phyloP scores from a whole-genome alignment of 2,113 vertebrate genomes.

The Sapayoa aenigma region DNA sequence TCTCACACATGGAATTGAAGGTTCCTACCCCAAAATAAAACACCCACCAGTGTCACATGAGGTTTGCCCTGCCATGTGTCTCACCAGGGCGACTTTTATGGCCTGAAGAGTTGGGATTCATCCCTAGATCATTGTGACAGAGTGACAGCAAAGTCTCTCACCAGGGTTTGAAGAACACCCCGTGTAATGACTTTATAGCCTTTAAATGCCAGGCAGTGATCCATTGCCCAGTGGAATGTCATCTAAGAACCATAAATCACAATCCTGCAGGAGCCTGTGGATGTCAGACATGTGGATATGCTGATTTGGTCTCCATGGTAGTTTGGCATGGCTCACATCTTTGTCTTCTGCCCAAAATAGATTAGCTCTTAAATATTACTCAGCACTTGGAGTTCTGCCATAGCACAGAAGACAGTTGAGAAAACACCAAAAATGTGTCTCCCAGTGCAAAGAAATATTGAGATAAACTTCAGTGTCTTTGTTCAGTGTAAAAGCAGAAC shows the following conservation, averaged over 20 bases:
- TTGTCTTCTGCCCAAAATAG: constrained; percentile 43
- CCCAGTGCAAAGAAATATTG: background rate
- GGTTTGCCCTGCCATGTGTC: background rate
- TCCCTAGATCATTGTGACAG: background rate
- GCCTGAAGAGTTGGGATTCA: background rate
- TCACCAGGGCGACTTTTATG: background rate
- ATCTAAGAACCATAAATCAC: background rate
- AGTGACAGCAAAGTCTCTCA: background rate
- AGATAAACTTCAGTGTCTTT: background rate
- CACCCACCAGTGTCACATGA: fast-evolving
- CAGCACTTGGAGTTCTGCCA: constrained; percentile 53
- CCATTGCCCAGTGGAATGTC: background rate
- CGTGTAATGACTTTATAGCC: background rate
- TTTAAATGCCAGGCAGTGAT: constrained; percentile 11
- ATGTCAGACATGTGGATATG: constrained; percentile 11
- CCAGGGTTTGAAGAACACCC: background rate
- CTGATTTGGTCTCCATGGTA: constrained; percentile 44
- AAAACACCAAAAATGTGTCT: constrained; percentile 38
- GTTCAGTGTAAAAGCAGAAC: background rate
- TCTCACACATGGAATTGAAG: background rate
- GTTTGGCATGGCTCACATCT: constrained; percentile 39
- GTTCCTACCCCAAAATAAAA: background rate
- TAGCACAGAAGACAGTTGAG: background rate
- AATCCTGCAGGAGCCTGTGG: background rate
- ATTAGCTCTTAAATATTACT: constrained; percentile 48